Percentiles rank a stretch among this genome's conserved stretches.
phyloP scores from a whole-genome alignment of 2,797 vertebrate genomes.

The Pangasius djambal region DNA sequence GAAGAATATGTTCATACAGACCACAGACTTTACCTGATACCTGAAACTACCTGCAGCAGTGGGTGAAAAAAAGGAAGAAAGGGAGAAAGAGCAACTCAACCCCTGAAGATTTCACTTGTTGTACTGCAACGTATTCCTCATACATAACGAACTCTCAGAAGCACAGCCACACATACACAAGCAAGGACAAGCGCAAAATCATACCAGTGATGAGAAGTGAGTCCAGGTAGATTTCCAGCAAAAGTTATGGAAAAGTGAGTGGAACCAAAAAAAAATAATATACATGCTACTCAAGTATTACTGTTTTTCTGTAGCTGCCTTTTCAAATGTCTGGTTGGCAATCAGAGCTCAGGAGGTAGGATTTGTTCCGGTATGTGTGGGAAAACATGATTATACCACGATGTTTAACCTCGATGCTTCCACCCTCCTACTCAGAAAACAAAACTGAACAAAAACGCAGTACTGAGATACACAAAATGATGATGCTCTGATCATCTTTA shows the following conservation, averaged over 20 bases:
- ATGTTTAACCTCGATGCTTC: slow-evolving; percentile 2
- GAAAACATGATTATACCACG: not conserved
- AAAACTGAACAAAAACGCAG: slow-evolving; percentile 7
- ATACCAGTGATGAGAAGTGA: not conserved
- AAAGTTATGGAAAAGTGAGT: not conserved
- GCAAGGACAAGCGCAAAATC: not conserved
- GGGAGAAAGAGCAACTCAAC: not conserved
- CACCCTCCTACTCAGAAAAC: slow-evolving; percentile 6
- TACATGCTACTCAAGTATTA: not conserved
- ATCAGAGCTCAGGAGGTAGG: not conserved
- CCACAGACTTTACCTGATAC: not conserved
- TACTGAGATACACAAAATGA: not conserved
- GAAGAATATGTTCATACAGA: not conserved
- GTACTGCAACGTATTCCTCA: not conserved
- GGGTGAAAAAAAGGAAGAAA: not conserved
- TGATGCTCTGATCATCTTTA: not conserved
- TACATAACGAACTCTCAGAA: not conserved
- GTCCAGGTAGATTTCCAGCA: not conserved
- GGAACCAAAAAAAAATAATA: too few relatives aligned
- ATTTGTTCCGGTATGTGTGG: slow-evolving; percentile 5
- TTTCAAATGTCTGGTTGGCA: not conserved
- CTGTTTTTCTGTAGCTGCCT: not conserved
- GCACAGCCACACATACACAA: not conserved
- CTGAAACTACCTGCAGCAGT: not conserved
- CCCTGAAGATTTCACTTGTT: not conserved